phyloP scores from a whole-genome alignment of 2,888 invertebrate genomes.

The Machimus rusticus region DNA sequence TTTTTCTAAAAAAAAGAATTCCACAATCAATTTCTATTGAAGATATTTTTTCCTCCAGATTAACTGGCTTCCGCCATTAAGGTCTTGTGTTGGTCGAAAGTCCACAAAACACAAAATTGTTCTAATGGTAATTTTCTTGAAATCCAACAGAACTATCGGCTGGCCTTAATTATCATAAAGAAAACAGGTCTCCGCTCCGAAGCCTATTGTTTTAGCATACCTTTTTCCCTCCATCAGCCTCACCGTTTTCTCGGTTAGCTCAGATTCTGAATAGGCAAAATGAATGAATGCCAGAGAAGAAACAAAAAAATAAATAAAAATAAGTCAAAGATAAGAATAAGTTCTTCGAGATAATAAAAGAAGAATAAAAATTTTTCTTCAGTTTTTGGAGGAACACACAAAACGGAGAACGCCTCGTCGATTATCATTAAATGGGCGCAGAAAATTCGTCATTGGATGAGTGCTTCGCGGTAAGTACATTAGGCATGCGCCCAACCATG shows the following conservation, averaged over 20 bases:
- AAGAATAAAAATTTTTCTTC: background rate
- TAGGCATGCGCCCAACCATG: conserved; percentile 41
- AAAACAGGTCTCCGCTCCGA: conserved; percentile 2
- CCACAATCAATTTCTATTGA: background rate
- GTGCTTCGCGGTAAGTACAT: conserved; percentile 32
- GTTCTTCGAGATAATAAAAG: conserved; percentile 5
- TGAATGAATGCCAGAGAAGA: background rate
- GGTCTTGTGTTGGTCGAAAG: background rate
- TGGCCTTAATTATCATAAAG: conserved; percentile 23
- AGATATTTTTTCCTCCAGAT: background rate
- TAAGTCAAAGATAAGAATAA: background rate
- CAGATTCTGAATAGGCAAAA: background rate
- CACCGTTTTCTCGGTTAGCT: background rate
- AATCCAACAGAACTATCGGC: background rate
- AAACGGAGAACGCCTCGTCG: conserved; percentile 32
- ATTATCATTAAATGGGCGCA: conserved; percentile 23
- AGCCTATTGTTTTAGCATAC: conserved; percentile 22
- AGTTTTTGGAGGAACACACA: background rate
- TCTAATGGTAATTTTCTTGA: conserved; percentile 30
- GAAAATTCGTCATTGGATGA: conserved; percentile 37
- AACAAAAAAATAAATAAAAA: background rate
- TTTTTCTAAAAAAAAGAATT: background rate
- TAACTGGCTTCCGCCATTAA: conserved; percentile 24
- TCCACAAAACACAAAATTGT: background rate
- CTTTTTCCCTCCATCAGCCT: background rate